phyloP scores from a whole-genome alignment of 2,888 invertebrate species.

The Glaucopsyche alexis region DNA sequence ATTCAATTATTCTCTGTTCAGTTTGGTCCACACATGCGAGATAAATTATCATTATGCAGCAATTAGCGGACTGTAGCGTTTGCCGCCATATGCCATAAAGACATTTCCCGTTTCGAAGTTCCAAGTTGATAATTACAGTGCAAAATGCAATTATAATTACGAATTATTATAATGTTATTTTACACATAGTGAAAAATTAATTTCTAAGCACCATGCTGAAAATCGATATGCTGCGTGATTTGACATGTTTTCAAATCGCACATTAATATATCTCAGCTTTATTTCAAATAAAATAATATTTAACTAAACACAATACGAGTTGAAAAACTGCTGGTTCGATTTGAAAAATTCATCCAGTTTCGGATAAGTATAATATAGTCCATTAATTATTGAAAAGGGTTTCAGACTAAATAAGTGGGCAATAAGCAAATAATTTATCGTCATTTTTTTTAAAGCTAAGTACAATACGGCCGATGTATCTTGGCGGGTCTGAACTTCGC shows the following conservation, averaged over 20 bases:
- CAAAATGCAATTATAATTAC: slow-evolving; percentile 17
- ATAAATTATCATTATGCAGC: slow-evolving; percentile 24
- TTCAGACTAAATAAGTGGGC: no score
- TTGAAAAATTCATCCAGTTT: no score
- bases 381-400: no score
- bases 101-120: slow-evolving; percentile 9
- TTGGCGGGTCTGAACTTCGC: no score
- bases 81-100: slow-evolving; percentile 14
- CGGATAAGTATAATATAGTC: no score
- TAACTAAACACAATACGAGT: no score
- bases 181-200: background rate
- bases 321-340: no score
- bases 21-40: slow-evolving; percentile 25
- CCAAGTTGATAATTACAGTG: slow-evolving; percentile 14
- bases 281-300: no score
- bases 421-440: no score
- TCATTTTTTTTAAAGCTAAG: no score
- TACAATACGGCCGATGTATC: no score
- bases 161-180: background rate
- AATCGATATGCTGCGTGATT: background rate
- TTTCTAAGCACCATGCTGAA: background rate
- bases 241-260: background rate
- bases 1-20: slow-evolving; percentile 22
- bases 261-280: background rate
- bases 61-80: slow-evolving; percentile 22